These are phyloP conservation scores for Belgica antarctica DNA, from an alignment of 2,888 invertebrate species.

Conservation along the genomic window DNA sequence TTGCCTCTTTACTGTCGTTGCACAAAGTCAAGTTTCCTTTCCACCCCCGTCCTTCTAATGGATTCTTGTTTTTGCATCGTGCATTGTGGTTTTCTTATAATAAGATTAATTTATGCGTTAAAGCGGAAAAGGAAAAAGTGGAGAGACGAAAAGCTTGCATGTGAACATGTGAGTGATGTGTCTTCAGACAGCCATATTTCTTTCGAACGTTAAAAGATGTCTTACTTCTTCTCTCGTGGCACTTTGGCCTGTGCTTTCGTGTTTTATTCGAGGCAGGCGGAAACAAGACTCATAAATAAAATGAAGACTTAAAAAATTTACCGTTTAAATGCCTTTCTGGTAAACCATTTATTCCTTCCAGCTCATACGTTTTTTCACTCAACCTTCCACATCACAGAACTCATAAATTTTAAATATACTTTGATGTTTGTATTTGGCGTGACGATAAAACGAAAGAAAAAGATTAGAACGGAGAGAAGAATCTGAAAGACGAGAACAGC, in stretches of 20 bases:
- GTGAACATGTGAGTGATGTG: slow-evolving; percentile 39
- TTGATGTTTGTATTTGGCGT: slow-evolving; percentile 41
- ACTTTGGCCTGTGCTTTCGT: no score
- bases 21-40: background rate
- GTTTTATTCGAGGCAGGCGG: background rate
- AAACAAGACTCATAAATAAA: slow-evolving; percentile 21
- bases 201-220: background rate
- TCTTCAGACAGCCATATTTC: background rate
- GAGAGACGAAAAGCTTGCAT: slow-evolving; percentile 43
- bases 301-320: slow-evolving; percentile 18
- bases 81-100: slow-evolving; percentile 23
- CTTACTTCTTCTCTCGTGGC: no score
- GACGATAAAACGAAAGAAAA: no score
- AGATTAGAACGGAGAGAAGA: background rate
- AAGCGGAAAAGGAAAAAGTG: slow-evolving; percentile 31
- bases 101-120: slow-evolving; percentile 42
- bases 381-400: slow-evolving; percentile 5
- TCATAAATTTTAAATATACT: slow-evolving; percentile 44
- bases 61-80: slow-evolving; percentile 25
- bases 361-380: background rate
- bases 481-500: background rate
- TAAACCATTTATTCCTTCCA: background rate
- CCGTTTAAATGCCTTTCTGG: slow-evolving; percentile 9
- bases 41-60: background rate
- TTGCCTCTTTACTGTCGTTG: background rate